A percentile compares a stretch with the other conserved stretches of the same genome.
Conservation (phyloP, 2,797 vertebrate species). For the Glyptemys insculpta region DNA sequence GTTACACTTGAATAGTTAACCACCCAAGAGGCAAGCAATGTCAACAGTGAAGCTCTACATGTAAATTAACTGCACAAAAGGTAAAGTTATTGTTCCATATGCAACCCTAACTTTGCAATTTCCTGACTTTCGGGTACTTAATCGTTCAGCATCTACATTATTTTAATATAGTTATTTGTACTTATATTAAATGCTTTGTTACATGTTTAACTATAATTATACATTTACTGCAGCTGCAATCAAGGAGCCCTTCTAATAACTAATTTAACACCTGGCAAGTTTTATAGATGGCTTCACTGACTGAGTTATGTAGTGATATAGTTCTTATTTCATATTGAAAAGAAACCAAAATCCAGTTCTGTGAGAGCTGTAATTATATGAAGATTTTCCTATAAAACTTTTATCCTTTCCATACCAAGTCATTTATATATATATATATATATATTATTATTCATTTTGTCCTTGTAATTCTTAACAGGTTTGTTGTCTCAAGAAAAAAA, state of each 20-base stretch:
- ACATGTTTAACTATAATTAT: not conserved
- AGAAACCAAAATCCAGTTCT: not conserved
- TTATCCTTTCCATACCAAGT: no score
- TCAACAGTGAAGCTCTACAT: no score
- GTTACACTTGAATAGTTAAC: no score
- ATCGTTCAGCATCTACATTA: not conserved
- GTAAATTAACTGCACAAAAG: not conserved
- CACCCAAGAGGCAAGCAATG: no score
- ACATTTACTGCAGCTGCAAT: not conserved
- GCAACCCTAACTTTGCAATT: not conserved
- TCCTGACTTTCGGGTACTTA: not conserved
- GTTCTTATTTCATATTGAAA: not conserved
- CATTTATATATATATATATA: not conserved
- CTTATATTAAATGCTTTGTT: not conserved
- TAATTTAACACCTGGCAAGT: not conserved
- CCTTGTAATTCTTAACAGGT: not conserved
- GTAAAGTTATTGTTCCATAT: not conserved
- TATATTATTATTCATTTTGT: not conserved
- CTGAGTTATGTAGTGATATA: not conserved
- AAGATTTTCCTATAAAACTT: not conserved
- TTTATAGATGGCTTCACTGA: not conserved
- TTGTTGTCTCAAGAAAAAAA: not conserved
- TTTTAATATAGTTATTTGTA: not conserved
- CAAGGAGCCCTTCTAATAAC: not conserved
- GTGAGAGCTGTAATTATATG: not conserved